Percentiles rank a stretch among this genome's conserved stretches.
Evolutionary conservation across 1,140 invertebrate species (phyloP).

Genomic region (Drosophila sulfurigaster): DNA sequence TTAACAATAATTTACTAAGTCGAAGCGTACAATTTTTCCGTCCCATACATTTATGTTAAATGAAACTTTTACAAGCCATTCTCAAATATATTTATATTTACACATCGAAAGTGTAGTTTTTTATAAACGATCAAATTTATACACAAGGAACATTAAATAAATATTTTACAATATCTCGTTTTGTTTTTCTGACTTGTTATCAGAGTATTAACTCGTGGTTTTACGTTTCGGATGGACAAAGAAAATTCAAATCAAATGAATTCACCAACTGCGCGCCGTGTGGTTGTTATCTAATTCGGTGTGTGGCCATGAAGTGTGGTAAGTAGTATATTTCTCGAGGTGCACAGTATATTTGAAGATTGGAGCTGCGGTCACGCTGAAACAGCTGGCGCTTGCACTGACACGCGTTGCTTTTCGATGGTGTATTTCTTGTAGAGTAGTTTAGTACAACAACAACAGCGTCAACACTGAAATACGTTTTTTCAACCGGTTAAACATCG

Average conservation of each 20-base stretch:
- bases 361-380: neutral
- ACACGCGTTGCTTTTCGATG: conserved; percentile 49
- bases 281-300: neutral
- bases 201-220: neutral
- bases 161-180: conserved; percentile 17
- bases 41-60: conserved; percentile 15
- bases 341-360: neutral
- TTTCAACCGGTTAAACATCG: conserved; percentile 40
- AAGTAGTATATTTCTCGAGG: neutral
- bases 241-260: neutral
- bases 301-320: neutral
- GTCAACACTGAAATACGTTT: conserved; percentile 54
- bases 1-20: conserved; percentile 18
- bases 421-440: conserved; percentile 26
- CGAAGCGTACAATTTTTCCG: conserved; percentile 30
- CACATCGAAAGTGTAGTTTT: conserved; percentile 24
- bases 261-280: too few relatives aligned
- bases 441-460: conserved; percentile 44
- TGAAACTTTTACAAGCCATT: conserved; percentile 31
- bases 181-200: neutral
- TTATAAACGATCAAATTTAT: conserved; percentile 32
- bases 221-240: too few relatives aligned
- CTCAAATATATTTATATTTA: conserved; percentile 16
- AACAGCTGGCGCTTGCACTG: conserved; percentile 40
- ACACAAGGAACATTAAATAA: conserved; percentile 37